Evolutionary conservation across 2,888 invertebrate species (phyloP), one percentile per base, ranked within the genome.

Genomic region (Pegoplata infirma): DNA sequence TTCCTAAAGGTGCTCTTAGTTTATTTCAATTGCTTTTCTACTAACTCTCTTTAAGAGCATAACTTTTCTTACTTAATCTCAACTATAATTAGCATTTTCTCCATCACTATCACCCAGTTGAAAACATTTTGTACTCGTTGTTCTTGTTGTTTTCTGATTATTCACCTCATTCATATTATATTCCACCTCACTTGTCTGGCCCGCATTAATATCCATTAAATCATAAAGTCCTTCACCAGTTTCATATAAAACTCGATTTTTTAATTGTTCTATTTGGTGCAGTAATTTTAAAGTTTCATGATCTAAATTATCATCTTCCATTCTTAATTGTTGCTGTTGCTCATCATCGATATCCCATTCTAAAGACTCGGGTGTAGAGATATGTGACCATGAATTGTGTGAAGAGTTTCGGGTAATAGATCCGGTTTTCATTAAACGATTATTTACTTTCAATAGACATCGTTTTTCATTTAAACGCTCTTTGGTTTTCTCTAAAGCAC

Each of bases 341-440:
- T 90, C 89, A 17, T 89, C 91, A 59, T 92, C 92, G 3, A 92
- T 91, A 85, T 94, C 93, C 94, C 94, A 94, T 87, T 94, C 94
- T 55, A 94, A 89, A 2, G 93, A 93, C 84, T 93, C 92, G 5
- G 92, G 93, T 7, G 93, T 93, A 1, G 92, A 92, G 46, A 92
- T 91, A 82, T 92, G 90, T 0, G 93, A 93, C 92, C 92, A 92
- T 78, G 91, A 91, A 8, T 90, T 88, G 49, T 86, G 87, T 17
- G 88, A 86, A 83, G 84, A 90, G 84, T 85, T 90, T 87, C 89
- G 85, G 40, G 87, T 85, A 58, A 86, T 84, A 5, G 84, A 84
- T 28, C 84, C 85, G 56, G 85, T 58, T 63, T 56, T 36, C 7
- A 55, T 6, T 5, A 36, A 3, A 7, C 53, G 73, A 25, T 68